These are phyloP conservation scores for Dugesia japonica DNA, from an alignment of 2,888 invertebrate species.

Conservation along the genomic window DNA sequence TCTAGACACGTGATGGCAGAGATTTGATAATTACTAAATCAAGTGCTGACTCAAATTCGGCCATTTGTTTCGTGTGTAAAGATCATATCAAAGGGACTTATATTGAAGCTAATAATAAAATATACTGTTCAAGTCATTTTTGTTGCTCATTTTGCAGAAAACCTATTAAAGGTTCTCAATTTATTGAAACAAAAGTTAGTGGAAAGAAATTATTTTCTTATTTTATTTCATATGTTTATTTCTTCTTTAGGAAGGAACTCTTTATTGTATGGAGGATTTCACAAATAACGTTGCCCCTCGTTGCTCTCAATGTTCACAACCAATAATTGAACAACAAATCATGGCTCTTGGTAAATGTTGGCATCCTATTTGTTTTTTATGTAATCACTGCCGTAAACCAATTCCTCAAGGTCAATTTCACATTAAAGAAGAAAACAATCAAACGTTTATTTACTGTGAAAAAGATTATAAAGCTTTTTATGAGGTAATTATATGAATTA, in stretches of 20 bases:
- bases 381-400: not conserved
- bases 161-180: not conserved
- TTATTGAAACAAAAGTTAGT: not conserved
- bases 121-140: not conserved
- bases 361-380: not conserved
- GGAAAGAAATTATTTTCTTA: too few relatives aligned
- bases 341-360: conserved; percentile 6
- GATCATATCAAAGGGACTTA: not conserved
- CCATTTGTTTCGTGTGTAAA: conserved; percentile 5
- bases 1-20: not conserved
- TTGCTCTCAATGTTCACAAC: not conserved
- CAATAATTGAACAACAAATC: not conserved
- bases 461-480: not conserved
- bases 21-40: not conserved
- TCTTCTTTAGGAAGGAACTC: conserved; percentile 3
- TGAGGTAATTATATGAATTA: too few relatives aligned
- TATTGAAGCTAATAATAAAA: conserved; percentile 5
- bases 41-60: not conserved
- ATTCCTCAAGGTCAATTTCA: not conserved
- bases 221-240: too few relatives aligned
- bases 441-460: not conserved
- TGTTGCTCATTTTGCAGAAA: conserved; percentile 1
- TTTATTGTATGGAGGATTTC: conserved; percentile 8
- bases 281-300: not conserved
- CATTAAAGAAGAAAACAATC: conserved; percentile 3